Conservation (phyloP, 1,140 invertebrate genomes). For the Drosophila neocordata region DNA sequence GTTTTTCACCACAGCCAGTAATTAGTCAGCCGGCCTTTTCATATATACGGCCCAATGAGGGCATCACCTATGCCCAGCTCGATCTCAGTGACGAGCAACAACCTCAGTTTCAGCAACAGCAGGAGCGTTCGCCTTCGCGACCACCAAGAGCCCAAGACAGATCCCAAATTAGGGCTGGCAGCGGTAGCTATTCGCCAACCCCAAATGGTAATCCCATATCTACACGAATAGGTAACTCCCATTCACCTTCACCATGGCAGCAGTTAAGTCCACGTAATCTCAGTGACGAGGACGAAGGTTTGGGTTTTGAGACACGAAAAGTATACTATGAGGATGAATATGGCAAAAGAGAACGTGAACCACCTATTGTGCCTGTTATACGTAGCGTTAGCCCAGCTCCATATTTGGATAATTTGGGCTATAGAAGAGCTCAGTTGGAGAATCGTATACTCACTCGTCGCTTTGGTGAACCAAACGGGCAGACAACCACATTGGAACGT, state of each 20-base stretch:
- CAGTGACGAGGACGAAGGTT: constrained; percentile 89
- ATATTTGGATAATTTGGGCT: constrained; percentile 85
- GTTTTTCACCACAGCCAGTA: constrained; percentile 86
- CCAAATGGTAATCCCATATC: constrained; percentile 39
- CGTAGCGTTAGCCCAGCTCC: constrained; percentile 83
- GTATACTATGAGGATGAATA: constrained; percentile 76
- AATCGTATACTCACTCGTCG: constrained; percentile 84
- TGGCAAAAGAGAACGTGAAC: constrained; percentile 60
- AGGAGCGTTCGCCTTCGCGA: constrained; percentile 23
- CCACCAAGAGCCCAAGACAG: constrained; percentile 57
- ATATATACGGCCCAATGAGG: constrained; percentile 81
- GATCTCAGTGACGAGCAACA: constrained; percentile 82
- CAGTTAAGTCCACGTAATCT: constrained; percentile 77
- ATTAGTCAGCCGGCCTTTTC: constrained; percentile 83
- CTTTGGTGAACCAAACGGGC: constrained; percentile 55
- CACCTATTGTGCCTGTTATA: constrained; percentile 78
- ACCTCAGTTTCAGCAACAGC: not conserved
- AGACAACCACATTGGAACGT: constrained; percentile 51
- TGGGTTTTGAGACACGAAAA: constrained; percentile 86
- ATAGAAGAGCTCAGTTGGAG: constrained; percentile 89
- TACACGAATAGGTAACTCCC: constrained; percentile 47
- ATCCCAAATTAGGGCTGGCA: constrained; percentile 6
- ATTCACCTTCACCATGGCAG: constrained; percentile 78
- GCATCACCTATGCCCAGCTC: constrained; percentile 90
- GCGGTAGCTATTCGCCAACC: constrained; percentile 50